A percentile compares a stretch with the other conserved stretches of the same genome.
Evolutionary conservation across 2,797 vertebrate genomes (phyloP).

Genomic region (Pterois miles): DNA sequence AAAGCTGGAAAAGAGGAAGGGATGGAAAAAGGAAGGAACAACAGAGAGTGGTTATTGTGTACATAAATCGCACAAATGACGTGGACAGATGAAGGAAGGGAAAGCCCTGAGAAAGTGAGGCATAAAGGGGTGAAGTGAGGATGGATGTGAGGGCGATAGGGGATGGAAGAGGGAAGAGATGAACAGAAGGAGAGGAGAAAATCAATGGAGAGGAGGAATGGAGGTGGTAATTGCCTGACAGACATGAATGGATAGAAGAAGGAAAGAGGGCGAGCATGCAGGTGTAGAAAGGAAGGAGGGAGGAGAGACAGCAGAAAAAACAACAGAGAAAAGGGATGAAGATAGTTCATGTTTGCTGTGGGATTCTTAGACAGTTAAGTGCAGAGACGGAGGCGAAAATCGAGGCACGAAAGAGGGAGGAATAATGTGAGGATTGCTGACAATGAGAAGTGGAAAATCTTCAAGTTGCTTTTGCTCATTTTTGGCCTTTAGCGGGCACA

Average conservation of each 20-base stretch:
- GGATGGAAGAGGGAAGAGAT: conserved; percentile 50
- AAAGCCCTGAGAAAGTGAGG: conserved; percentile 31
- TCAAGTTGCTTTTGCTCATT: not conserved
- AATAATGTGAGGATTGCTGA: not conserved
- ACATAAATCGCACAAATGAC: conserved; percentile 23
- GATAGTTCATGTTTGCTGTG: conserved; percentile 1
- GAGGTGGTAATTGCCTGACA: conserved; percentile 69
- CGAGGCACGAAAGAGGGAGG: not conserved
- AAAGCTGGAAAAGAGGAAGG: not conserved
- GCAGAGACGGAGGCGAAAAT: not conserved
- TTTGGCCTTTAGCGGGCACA: not conserved
- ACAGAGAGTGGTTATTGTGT: conserved; percentile 24
- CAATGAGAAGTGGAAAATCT: not conserved
- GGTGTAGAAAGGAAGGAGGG: conserved; percentile 38
- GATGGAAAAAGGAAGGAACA: conserved; percentile 26
- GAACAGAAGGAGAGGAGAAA: conserved; percentile 48
- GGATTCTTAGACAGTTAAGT: conserved; percentile 14
- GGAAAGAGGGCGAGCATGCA: conserved; percentile 30
- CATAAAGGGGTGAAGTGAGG: conserved; percentile 18
- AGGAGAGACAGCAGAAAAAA: not conserved
- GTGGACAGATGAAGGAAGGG: conserved; percentile 30
- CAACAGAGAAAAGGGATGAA: conserved; percentile 20
- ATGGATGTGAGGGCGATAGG: conserved; percentile 41
- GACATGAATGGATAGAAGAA: conserved; percentile 57
- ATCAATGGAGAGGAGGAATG: conserved; percentile 67